Evolutionary conservation across 2,888 invertebrate species (phyloP).

Genomic region (Caenorhabditis wallacei): DNA sequence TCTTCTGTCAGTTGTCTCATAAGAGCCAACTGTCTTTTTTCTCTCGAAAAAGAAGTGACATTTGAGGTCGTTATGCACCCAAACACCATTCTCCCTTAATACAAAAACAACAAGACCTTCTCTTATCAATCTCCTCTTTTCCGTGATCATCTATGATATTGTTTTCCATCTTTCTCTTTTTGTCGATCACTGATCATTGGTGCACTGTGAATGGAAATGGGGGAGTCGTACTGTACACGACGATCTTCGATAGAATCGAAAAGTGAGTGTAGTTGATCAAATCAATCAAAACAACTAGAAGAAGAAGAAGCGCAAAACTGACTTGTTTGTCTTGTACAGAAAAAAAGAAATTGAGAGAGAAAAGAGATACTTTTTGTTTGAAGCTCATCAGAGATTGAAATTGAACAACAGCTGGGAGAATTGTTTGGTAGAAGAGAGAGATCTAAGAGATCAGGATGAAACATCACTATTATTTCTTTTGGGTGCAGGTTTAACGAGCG

Average conservation of each 20-base stretch:
- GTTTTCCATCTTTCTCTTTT: conserved; percentile 41
- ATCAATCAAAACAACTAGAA: conserved; percentile 40
- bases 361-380: too few relatives aligned
- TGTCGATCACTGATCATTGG: conserved; percentile 47
- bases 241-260: conserved; percentile 48
- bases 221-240: conserved; percentile 14
- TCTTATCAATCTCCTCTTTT: conserved; percentile 10
- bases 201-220: conserved; percentile 23
- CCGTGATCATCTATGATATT: conserved; percentile 26
- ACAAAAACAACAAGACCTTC: conserved; percentile 18
- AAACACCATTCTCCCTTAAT: neutral
- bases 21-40: conserved; percentile 20
- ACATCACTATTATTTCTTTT: conserved; percentile 10
- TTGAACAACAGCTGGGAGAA: conserved; percentile 37
- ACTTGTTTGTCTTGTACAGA: conserved; percentile 38
- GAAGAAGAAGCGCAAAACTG: conserved; percentile 18
- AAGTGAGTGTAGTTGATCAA: conserved; percentile 20
- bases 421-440: neutral
- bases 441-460: conserved; percentile 30
- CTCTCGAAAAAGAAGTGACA: conserved; percentile 1
- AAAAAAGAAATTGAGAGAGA: neutral
- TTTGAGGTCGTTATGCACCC: conserved; percentile 51
- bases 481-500: conserved; percentile 1
- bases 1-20: conserved; percentile 8
- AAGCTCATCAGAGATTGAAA: conserved; percentile 56